phyloP scores from a whole-genome alignment of 2,888 invertebrate species.

The Tyria jacobaeae region DNA sequence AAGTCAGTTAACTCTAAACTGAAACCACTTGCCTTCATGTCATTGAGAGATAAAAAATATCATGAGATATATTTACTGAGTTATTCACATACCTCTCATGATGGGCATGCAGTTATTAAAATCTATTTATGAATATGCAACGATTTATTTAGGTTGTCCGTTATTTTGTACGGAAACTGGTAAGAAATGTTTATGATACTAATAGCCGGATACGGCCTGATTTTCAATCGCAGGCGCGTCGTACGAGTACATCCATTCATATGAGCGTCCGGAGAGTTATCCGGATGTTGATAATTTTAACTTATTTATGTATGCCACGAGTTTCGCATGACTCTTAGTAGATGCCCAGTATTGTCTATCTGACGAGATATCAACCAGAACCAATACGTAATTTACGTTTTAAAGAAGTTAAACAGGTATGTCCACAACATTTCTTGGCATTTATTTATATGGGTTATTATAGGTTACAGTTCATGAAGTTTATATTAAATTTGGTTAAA shows the following conservation, averaged over 20 bases:
- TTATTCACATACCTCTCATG: too few relatives aligned
- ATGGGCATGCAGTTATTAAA: too few relatives aligned
- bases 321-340: constrained; percentile 46
- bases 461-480: too few relatives aligned
- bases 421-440: not conserved
- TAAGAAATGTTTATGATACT: constrained; percentile 68
- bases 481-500: not conserved
- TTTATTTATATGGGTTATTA: not conserved
- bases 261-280: constrained; percentile 63
- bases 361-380: not conserved
- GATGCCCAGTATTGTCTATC: constrained; percentile 23
- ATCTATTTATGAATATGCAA: constrained; percentile 7
- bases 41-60: constrained; percentile 1
- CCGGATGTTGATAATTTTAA: constrained; percentile 72
- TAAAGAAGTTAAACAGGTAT: not conserved
- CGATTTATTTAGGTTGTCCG: constrained; percentile 26
- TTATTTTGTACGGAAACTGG: constrained; percentile 59
- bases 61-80: too few relatives aligned
- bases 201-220: constrained; percentile 78
- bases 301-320: constrained; percentile 59
- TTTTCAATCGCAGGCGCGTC: constrained; percentile 70
- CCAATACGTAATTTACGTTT: not conserved
- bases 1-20: too few relatives aligned
- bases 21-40: not conserved
- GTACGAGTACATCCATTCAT: constrained; percentile 61